Evolutionary conservation across 2,113 vertebrate species (phyloP), one percentile per base, ranked within the genome.

Genomic region (Sinocyclocheilus rhinocerous): DNA sequence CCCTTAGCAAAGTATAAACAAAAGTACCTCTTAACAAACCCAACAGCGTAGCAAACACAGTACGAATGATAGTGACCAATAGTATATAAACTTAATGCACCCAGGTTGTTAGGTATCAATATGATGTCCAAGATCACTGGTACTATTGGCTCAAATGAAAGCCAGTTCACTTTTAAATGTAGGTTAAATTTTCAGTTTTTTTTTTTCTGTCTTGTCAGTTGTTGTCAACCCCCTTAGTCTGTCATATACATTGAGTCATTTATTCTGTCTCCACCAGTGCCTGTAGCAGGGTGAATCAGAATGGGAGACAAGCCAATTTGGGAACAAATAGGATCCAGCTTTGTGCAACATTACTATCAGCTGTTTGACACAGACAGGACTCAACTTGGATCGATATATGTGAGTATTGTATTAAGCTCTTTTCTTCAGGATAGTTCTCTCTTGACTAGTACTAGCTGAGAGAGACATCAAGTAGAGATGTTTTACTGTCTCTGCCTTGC

Each of bases 251-350:
- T 50, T 52, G 45, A 83, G 65, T 45, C 39, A 11, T 42, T 80
- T 73, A 50, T 81, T 85, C 63, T 76, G 50, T n/a, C 36, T 91
- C 72, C 92, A 92, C 3, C 92, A 97, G 96, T 95, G 92, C 94
- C 94, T 94, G 92, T 93, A 94, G 93, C 93, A 92, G 92, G 93
- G 94, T 95, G 94, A 96, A 91, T 96, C 97, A 99, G 95, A 94
- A 99, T 99, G 98, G 96, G 95, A 95, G 98, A 99, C 94, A 97
- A 97, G 94, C 97, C 97, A 93, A 95, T 97, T 93, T 99, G 97
- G 98, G 98, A 99, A 94, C 98, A 98, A 94, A 97, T 99, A 96
- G 98, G 98, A 94, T 96, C 96, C 94, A 97, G 97, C 95, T 99
- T 99, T 85, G 96, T 99, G 92, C 96, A 97, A 90, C 97, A 99